Conservation (phyloP, 2,113 vertebrate species). For the Thymallus thymallus region DNA sequence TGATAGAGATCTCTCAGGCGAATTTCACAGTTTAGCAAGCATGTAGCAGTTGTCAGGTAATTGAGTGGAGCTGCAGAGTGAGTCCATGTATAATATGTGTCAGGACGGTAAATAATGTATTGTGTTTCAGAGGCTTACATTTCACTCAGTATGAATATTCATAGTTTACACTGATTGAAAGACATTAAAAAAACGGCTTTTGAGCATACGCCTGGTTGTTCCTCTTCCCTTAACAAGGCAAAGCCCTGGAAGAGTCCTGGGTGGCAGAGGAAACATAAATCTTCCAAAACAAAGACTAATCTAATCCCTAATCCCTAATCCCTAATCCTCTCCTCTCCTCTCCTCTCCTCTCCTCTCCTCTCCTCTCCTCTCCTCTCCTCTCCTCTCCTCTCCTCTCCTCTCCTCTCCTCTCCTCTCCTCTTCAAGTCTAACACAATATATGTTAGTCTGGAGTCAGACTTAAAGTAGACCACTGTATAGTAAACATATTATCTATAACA, state of each 20-base stretch:
- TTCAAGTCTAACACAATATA: no score
- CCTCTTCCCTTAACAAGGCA: constrained; percentile 2
- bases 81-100: constrained; percentile 31
- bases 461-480: no score
- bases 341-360: constrained; percentile 2
- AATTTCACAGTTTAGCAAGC: constrained; percentile 68
- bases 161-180: constrained; percentile 51
- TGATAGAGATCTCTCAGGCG: constrained; percentile 50
- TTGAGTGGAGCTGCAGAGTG: constrained; percentile 49
- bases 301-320: constrained; percentile 3
- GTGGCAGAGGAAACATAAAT: not conserved
- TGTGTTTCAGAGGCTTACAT: constrained; percentile 42
- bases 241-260: not conserved
- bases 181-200: constrained; percentile 43
- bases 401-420: no score
- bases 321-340: constrained; percentile 3
- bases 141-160: constrained; percentile 63
- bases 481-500: no score
- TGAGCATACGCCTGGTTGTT: constrained; percentile 10
- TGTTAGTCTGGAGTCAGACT: no score
- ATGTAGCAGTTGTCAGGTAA: constrained; percentile 66
- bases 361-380: constrained; percentile 9
- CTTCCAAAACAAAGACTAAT: constrained; percentile 1
- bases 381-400: no score
- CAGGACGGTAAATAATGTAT: constrained; percentile 67